These are phyloP conservation scores for Molossus molossus DNA, from an alignment of 2,797 vertebrate genomes.

Conservation along the genomic window DNA sequence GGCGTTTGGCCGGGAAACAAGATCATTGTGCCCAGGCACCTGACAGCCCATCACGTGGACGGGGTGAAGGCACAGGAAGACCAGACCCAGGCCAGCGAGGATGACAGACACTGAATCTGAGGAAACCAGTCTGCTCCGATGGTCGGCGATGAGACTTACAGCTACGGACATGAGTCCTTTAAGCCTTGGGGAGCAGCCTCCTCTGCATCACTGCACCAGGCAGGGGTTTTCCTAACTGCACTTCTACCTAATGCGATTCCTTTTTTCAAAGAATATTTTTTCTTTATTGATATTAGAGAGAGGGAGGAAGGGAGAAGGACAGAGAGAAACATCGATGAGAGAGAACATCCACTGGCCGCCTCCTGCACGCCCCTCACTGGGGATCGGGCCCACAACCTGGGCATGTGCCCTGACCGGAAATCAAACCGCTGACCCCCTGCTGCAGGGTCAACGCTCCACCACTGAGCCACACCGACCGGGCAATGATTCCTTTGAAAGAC, in stretches of 20 bases:
- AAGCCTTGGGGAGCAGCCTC: too few species aligned
- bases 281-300: too few species aligned
- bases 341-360: too few species aligned
- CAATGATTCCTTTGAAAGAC: not conserved
- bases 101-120: not conserved
- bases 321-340: too few species aligned
- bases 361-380: too few species aligned
- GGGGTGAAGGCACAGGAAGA: not conserved
- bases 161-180: accelerated
- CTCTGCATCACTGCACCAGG: not conserved
- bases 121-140: not conserved
- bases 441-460: too few species aligned
- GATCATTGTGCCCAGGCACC: not conserved
- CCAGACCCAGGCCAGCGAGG: not conserved
- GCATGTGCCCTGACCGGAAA: too few species aligned
- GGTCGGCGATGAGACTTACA: accelerated
- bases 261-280: too few species aligned
- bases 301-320: too few species aligned
- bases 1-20: not conserved
- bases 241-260: not conserved
- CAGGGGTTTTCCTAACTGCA: not conserved
- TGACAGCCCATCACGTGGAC: not conserved
- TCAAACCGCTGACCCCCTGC: too few species aligned
- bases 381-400: too few species aligned
- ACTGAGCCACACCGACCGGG: too few species aligned